Conservation (phyloP, 2,888 invertebrate genomes). For the Sphaerophoria rueppellii region DNA sequence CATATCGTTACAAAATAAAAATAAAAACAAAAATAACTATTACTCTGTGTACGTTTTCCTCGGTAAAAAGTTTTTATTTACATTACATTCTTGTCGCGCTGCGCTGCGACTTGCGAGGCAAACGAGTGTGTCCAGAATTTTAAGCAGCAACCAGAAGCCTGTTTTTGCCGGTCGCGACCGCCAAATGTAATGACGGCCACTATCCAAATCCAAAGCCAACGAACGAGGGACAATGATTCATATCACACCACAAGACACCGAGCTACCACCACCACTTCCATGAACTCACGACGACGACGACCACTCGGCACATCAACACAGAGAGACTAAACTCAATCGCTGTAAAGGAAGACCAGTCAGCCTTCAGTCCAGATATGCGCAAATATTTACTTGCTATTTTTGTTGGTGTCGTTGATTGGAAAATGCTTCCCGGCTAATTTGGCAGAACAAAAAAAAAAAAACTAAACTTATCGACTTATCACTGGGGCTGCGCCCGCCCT, state of each 20-base stretch:
- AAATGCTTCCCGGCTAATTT: conserved; percentile 60
- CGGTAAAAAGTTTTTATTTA: conserved; percentile 41
- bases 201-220: conserved; percentile 17
- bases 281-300: neutral
- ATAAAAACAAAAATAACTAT: too few species aligned
- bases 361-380: conserved; percentile 31
- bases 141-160: conserved; percentile 53
- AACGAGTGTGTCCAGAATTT: conserved; percentile 67
- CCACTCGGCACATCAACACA: neutral
- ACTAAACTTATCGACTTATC: conserved; percentile 45
- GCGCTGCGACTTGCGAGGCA: neutral
- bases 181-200: conserved; percentile 38
- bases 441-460: conserved; percentile 44
- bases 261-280: conserved; percentile 6
- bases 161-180: conserved; percentile 34
- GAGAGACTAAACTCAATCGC: too few species aligned
- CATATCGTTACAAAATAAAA: conserved; percentile 42
- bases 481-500: neutral
- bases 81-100: conserved; percentile 28
- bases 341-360: neutral
- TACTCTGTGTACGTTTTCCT: too few species aligned
- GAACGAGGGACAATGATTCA: conserved; percentile 66
- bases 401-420: conserved; percentile 11
- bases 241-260: conserved; percentile 10
- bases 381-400: conserved; percentile 65